Conservation (phyloP, 2,797 vertebrate species). For the Lagorchestes hirsutus region DNA sequence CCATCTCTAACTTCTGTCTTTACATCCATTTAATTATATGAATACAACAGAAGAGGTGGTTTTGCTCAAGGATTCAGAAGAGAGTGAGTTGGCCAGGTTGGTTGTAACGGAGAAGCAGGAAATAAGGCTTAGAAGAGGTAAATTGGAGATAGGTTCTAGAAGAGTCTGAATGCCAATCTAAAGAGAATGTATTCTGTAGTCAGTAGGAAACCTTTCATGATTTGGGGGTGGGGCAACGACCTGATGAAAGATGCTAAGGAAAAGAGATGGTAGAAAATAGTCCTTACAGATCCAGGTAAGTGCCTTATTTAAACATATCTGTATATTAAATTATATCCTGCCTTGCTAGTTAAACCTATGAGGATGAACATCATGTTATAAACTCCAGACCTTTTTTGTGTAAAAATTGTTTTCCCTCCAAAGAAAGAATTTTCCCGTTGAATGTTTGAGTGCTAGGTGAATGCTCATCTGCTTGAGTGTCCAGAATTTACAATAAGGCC, state of each 20-base stretch:
- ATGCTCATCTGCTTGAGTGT: background rate
- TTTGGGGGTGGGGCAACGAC: background rate
- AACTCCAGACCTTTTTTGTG: background rate
- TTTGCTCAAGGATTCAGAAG: background rate
- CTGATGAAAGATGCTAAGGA: background rate
- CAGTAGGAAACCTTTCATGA: background rate
- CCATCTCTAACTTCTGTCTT: background rate
- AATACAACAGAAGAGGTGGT: background rate
- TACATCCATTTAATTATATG: background rate
- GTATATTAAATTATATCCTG: background rate
- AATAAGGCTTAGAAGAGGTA: background rate
- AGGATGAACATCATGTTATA: background rate
- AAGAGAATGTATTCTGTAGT: background rate
- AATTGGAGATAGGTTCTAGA: background rate
- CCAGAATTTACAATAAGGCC: background rate
- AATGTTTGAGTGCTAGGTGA: background rate
- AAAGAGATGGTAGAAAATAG: background rate
- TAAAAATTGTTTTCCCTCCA: background rate
- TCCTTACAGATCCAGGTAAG: background rate
- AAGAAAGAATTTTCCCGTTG: background rate
- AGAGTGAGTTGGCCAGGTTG: background rate
- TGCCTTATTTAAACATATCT: background rate
- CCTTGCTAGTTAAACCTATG: background rate
- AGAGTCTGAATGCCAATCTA: background rate
- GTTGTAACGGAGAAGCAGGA: background rate